phyloP scores from a whole-genome alignment of 1,140 invertebrate genomes.

The Lutraria rhynchaena region DNA sequence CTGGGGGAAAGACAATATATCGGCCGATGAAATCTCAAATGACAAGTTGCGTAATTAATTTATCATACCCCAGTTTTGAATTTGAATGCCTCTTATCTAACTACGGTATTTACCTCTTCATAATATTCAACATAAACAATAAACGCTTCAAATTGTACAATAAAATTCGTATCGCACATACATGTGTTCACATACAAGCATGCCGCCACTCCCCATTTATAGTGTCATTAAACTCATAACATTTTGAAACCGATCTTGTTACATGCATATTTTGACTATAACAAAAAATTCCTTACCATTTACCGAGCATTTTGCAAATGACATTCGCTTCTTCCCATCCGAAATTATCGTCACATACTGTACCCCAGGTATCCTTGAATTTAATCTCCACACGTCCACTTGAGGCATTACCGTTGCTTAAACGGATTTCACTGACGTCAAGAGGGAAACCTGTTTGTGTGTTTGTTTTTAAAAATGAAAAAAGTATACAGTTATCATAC shows the following conservation, averaged over 20 bases:
- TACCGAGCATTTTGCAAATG: neutral
- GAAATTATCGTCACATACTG: neutral
- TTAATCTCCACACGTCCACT: neutral
- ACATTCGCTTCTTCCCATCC: neutral
- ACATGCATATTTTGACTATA: neutral
- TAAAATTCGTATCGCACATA: neutral
- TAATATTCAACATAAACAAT: too few relatives aligned
- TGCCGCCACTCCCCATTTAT: neutral
- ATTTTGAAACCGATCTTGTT: neutral
- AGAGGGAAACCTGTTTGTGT: too few relatives aligned
- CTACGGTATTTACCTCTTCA: too few relatives aligned
- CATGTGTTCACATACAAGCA: neutral
- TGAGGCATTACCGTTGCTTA: neutral
- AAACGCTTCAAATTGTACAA: neutral
- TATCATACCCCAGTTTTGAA: too few relatives aligned
- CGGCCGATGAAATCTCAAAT: too few relatives aligned
- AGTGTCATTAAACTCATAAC: neutral
- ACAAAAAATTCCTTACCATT: neutral
- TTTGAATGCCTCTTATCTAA: too few relatives aligned
- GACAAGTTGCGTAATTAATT: too few relatives aligned
- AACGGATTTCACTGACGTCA: neutral
- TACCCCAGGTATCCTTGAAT: neutral
- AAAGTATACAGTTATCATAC: neutral
- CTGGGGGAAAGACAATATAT: too few relatives aligned
- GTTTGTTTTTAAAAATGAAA: neutral